Percentiles rank a stretch among this genome's conserved stretches.
Conservation (phyloP, 1,140 invertebrate genomes). For the Elymnias hypermnestra region DNA sequence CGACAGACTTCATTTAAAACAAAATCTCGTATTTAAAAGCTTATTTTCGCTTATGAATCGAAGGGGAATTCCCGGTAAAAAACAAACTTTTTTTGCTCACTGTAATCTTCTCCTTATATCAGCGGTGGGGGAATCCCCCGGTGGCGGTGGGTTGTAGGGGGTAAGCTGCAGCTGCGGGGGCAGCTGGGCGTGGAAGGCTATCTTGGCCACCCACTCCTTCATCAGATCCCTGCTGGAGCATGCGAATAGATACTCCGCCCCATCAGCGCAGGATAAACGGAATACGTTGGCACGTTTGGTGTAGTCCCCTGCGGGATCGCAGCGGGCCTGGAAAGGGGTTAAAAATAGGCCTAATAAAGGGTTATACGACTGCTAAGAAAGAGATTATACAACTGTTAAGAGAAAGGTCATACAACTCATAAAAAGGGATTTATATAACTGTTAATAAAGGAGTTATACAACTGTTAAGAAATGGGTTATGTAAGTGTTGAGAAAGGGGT, state of each 20-base stretch:
- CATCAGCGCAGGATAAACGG: slow-evolving; percentile 90
- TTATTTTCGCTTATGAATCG: no score
- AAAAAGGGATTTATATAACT: no score
- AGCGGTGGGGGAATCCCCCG: slow-evolving; percentile 39
- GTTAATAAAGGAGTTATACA: no score
- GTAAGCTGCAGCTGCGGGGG: slow-evolving; percentile 92
- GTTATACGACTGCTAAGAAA: no score
- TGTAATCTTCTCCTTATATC: slow-evolving; percentile 45
- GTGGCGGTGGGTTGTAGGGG: slow-evolving; percentile 76
- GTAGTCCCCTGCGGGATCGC: slow-evolving; percentile 93
- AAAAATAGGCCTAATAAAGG: no score
- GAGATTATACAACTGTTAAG: no score
- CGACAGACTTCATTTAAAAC: no score
- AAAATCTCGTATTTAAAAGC: no score
- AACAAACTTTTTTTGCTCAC: no score
- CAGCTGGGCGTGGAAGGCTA: slow-evolving; percentile 94
- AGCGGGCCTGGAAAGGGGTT: slow-evolving; percentile 70
- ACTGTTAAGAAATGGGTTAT: no score
- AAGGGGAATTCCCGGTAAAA: neutral
- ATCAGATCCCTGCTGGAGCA: slow-evolving; percentile 85
- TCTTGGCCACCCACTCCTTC: slow-evolving; percentile 95
- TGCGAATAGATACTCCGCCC: slow-evolving; percentile 94
- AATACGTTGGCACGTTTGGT: slow-evolving; percentile 97
- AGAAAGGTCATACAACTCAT: no score
- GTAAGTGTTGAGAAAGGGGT: no score